Evolutionary conservation across 2,888 invertebrate genomes (phyloP), one percentile per base, ranked within the genome.

Genomic region (Hypomecis atomaria): DNA sequence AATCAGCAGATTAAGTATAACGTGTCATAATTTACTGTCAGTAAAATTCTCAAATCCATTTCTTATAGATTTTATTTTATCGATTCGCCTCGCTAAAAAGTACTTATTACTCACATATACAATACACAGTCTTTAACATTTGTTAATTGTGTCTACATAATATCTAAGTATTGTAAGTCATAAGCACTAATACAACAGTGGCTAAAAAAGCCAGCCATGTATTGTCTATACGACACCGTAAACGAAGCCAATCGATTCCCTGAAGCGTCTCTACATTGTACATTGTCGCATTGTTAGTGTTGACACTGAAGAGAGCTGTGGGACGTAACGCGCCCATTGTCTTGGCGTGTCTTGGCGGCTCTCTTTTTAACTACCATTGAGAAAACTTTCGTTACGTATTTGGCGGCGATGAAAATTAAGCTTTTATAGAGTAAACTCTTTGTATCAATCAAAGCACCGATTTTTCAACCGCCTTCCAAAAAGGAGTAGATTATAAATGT

Each of bases 251-350:
- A 78, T 79, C 70, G 67, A 73, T 78, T 70, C 73, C 66, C 66
- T 45, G 65, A 70, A 67, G 62, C 68, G 68, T 66, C 62, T 71
- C 59, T 59, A 48, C 69, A 60, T 71, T 67, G 65, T 72, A 73
- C 74, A 81, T 81, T 77, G 74, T 69, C 61, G 67, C 62, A 74
- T 79, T 82, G 78, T 79, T 77, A 70, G 72, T 65, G 50, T 60
- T 63, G 57, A 59, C 66, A 69, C 62, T 54, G 65, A 55, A 49
- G 56, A 61, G 55, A 66, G 56, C 62, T 53, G 65, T 68, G 66
- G 40, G 65, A 70, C 49, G 43, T 57, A 62, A 47, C 62, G 59
- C 63, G 59, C 37, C 64, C 62, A 72, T 72, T 72, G 71, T 72
- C 55, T 62, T 55, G 11, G 11, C 65, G 50, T 72, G 71, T 72